These are phyloP conservation scores for Rhinophrynus dorsalis DNA, from an alignment of 2,797 vertebrate species.

Conservation along the genomic window DNA sequence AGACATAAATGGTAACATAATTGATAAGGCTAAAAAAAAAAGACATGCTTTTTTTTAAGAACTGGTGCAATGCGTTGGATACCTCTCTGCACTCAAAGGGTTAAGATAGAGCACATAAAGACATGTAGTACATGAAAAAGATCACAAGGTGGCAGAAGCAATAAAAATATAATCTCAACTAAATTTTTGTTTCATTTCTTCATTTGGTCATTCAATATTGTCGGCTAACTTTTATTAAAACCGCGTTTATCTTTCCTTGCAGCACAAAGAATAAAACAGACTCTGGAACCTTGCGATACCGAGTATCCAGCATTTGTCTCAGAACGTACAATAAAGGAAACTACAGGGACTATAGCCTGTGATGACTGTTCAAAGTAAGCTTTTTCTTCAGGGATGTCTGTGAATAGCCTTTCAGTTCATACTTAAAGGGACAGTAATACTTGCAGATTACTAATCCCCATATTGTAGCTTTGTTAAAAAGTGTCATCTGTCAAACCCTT, in stretches of 20 bases:
- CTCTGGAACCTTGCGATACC: slow-evolving; percentile 92
- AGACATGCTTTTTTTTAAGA: no score
- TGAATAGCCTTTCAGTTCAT: slow-evolving; percentile 50
- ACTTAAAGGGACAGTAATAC: no score
- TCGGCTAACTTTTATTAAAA: not conserved
- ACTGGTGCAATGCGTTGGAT: no score
- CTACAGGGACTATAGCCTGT: slow-evolving; percentile 89
- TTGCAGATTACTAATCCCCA: no score
- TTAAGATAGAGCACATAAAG: no score
- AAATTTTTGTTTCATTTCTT: no score
- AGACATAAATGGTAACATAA: no score
- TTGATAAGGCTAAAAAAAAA: no score
- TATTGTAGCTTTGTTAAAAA: no score
- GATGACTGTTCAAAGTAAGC: slow-evolving; percentile 94
- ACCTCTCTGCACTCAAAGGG: no score
- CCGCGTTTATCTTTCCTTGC: slow-evolving; percentile 35
- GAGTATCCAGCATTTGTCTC: slow-evolving; percentile 97
- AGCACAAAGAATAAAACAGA: slow-evolving; percentile 88
- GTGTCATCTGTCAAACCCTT: no score
- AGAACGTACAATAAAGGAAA: slow-evolving; percentile 98
- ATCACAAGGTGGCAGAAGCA: slow-evolving; percentile 66
- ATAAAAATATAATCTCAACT: slow-evolving; percentile 53
- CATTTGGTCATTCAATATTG: not conserved
- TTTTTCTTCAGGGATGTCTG: slow-evolving; percentile 26
- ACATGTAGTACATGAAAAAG: no score